Evolutionary conservation across 2,113 vertebrate species (phyloP), one percentile per base, ranked within the genome.

Genomic region (Chaenocephalus aceratus): DNA sequence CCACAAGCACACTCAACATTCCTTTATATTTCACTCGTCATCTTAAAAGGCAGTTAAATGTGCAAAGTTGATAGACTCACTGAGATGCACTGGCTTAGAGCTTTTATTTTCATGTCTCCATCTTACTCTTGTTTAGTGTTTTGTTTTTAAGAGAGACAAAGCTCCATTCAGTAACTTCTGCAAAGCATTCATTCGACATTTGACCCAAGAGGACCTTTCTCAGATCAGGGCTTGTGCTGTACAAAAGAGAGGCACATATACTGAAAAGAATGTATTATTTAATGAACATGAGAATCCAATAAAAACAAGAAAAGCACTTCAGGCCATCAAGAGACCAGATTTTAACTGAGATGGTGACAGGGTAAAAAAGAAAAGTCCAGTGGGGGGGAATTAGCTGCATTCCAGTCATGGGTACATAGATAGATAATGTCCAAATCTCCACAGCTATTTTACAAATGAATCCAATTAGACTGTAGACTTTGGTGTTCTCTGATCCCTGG

Each of bases 331-430:
- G 68, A 85, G 73, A 85, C 61, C 70, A 46, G 59, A 62, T 3
- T 80, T 80, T 66, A 82, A 83, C 53, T 82, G 26, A 68, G 85
- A 77, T 58, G 83, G 80, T 85, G 84, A 77, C 69, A 74, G 45
- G 58, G 23, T 72, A 81, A 85, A 63, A 62, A 81, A 84, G 21
- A 63, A 62, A 86, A 57, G 72, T 74, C 79, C 63, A 82, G 48
- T 58, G 13, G 49, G 60, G 82, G 67, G 68, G 79, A 87, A 71
- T 15, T 53, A 73, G 60, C 41, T 56, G 56, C 91, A 93, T 92
- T 90, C 93, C 91, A 91, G 93, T 94, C 94, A 95, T 93, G 92
- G 93, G 94, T 93, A 88, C 86, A 92, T 90, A 89, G 82, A 92
- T 54, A 94, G 93, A 95, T 94, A 93, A 91, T 93, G 72, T 80